A percentile compares a stretch with the other conserved stretches of the same genome.
Conservation (phyloP, 2,888 invertebrate genomes). For the Dryobotodes eremita region DNA sequence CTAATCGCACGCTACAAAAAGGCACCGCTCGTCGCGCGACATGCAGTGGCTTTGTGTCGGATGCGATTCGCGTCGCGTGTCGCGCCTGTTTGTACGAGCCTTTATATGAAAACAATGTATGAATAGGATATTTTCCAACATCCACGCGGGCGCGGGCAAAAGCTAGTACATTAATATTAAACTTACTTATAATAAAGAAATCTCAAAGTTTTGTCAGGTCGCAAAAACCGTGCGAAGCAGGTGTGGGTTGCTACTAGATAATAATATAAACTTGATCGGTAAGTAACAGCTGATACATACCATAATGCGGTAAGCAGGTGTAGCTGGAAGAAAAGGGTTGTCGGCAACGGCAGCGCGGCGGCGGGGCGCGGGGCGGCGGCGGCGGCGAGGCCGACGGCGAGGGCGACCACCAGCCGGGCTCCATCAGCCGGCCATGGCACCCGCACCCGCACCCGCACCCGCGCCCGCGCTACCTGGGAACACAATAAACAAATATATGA, state of each 20-base stretch:
- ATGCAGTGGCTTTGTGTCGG: too few relatives aligned
- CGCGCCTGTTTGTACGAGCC: too few relatives aligned
- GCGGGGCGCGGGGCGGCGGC: constrained; percentile 88
- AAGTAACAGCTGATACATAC: constrained; percentile 65
- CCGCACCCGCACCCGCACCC: constrained; percentile 84
- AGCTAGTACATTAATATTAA: background rate
- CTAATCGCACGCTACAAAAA: too few relatives aligned
- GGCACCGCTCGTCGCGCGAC: too few relatives aligned
- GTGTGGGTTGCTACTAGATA: background rate
- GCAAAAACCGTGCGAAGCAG: background rate
- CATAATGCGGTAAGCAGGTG: constrained; percentile 87
- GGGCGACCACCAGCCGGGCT: constrained; percentile 87
- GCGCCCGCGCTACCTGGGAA: constrained; percentile 85
- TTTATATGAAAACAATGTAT: too few relatives aligned
- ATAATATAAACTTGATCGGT: background rate
- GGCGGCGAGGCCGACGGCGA: constrained; percentile 88
- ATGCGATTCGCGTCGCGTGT: too few relatives aligned
- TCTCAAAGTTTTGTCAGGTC: background rate
- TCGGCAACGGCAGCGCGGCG: constrained; percentile 88
- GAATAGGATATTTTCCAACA: too few relatives aligned
- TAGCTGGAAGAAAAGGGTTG: constrained; percentile 86
- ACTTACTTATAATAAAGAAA: background rate
- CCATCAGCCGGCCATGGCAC: constrained; percentile 89
- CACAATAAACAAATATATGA: background rate
- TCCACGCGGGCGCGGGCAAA: too few relatives aligned